phyloP scores from a whole-genome alignment of 2,888 invertebrate genomes.

The Nezara viridula region DNA sequence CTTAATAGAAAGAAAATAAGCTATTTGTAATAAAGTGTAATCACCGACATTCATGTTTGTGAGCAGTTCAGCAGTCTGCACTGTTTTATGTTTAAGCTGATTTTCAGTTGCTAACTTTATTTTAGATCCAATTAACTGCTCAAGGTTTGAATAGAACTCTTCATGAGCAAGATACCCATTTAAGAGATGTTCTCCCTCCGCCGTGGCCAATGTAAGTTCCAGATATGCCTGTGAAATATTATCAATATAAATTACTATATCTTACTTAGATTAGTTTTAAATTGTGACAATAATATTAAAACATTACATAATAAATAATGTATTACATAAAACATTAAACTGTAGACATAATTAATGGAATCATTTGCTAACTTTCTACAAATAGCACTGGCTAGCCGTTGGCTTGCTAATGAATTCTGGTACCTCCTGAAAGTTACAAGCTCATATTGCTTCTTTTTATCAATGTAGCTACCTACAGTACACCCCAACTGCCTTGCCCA shows the following conservation, averaged over 20 bases:
- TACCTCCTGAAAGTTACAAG: too few species aligned
- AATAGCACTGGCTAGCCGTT: too few species aligned
- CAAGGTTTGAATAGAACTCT: slow-evolving; percentile 12
- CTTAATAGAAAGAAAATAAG: slow-evolving; percentile 10
- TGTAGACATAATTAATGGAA: too few species aligned
- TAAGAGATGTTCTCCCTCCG: background rate
- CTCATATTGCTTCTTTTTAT: too few species aligned
- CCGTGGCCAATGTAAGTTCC: background rate
- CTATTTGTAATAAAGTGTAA: background rate
- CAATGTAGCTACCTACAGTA: too few species aligned
- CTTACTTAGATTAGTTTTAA: background rate
- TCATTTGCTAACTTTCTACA: too few species aligned
- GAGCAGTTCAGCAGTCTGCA: background rate
- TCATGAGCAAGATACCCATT: slow-evolving; percentile 38
- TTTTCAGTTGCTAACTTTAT: background rate
- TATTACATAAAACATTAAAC: too few species aligned
- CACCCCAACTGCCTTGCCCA: too few species aligned
- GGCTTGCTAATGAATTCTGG: too few species aligned
- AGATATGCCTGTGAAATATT: slow-evolving; percentile 1
- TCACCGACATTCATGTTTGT: background rate
- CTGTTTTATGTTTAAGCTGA: background rate
- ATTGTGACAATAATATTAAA: background rate
- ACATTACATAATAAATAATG: background rate
- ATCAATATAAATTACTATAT: background rate
- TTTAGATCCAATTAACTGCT: background rate